Percentiles rank a stretch among this genome's conserved stretches.
phyloP scores from a whole-genome alignment of 2,888 invertebrate species.

The Plutella xylostella region DNA sequence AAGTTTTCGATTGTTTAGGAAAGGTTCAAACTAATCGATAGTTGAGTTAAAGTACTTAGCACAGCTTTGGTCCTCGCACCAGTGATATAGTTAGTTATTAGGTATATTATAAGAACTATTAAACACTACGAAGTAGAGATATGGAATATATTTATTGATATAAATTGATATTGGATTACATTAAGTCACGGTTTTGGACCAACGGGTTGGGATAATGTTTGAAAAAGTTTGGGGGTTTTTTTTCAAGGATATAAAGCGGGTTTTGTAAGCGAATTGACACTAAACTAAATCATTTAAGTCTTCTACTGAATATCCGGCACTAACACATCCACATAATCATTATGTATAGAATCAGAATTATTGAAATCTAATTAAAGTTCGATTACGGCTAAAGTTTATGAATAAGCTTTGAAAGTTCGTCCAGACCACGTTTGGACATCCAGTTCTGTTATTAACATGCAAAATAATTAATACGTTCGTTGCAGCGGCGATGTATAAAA shows the following conservation, averaged over 20 bases:
- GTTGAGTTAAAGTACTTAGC: too few relatives aligned
- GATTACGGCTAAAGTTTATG: slow-evolving; percentile 16
- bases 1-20: too few relatives aligned
- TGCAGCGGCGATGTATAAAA: slow-evolving; percentile 16
- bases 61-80: too few relatives aligned
- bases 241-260: too few relatives aligned
- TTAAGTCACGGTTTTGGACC: slow-evolving; percentile 60
- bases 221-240: too few relatives aligned
- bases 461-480: slow-evolving; percentile 25
- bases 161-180: slow-evolving; percentile 39
- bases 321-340: slow-evolving; percentile 31
- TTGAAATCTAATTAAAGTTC: not conserved
- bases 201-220: slow-evolving; percentile 23
- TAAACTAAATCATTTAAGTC: slow-evolving; percentile 29
- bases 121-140: slow-evolving; percentile 15
- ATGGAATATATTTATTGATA: slow-evolving; percentile 22
- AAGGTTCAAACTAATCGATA: too few relatives aligned
- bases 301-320: slow-evolving; percentile 35
- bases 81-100: not conserved
- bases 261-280: too few relatives aligned
- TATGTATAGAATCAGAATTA: not conserved
- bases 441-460: slow-evolving; percentile 17
- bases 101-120: too few relatives aligned
- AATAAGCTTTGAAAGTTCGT: not conserved
- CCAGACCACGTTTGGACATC: not conserved